Conservation (phyloP, 2,797 vertebrate genomes). For the Pantherophis alleghaniensis region DNA sequence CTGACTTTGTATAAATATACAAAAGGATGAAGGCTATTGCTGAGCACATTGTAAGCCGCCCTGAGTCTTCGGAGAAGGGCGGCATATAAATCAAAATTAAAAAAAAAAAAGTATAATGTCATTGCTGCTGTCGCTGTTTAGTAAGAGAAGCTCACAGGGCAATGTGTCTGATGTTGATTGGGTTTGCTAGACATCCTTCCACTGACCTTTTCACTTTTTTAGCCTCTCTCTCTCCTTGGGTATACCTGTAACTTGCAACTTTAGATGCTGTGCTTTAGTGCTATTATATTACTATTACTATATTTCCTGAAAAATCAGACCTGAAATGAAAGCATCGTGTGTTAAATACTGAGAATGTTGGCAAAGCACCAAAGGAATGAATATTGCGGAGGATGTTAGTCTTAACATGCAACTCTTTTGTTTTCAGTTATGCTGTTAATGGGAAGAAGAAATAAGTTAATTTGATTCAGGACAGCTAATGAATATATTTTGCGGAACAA, state of each 20-base stretch:
- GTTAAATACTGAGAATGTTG: not conserved
- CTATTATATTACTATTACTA: not conserved
- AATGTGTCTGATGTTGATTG: not conserved
- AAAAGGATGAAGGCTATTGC: too few relatives aligned
- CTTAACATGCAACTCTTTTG: constrained; percentile 38
- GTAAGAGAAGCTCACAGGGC: not conserved
- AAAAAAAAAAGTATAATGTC: not conserved
- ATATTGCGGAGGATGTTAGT: constrained; percentile 33
- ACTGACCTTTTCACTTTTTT: not conserved
- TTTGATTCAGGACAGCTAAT: constrained; percentile 51
- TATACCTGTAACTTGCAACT: not conserved
- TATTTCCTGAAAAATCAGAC: not conserved
- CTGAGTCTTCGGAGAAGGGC: too few relatives aligned
- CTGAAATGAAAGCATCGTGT: not conserved
- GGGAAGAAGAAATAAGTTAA: constrained; percentile 39
- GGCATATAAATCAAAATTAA: too few relatives aligned
- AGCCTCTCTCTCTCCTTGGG: not conserved
- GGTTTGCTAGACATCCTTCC: not conserved
- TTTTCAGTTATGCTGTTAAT: constrained; percentile 42
- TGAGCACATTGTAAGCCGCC: too few relatives aligned
- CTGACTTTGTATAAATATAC: too few relatives aligned
- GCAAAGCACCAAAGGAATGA: constrained; percentile 29
- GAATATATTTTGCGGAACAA: constrained; percentile 50
- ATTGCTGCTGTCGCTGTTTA: not conserved
- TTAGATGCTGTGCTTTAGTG: not conserved